Conservation (phyloP, 2,888 invertebrate genomes). For the Spicauda simplicius region DNA sequence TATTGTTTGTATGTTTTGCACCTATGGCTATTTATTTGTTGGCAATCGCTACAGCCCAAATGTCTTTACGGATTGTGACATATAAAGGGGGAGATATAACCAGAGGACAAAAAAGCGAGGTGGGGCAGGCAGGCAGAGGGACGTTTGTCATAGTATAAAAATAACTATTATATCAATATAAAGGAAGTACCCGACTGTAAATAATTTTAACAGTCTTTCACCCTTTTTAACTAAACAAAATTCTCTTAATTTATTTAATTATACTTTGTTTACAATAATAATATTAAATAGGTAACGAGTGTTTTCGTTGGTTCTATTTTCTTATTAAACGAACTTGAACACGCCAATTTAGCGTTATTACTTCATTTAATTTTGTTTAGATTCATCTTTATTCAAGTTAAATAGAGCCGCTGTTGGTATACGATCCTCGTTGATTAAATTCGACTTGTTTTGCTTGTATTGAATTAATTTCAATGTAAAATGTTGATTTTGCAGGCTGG, state of each 20-base stretch:
- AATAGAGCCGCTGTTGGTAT: constrained; percentile 43
- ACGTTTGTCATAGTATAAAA: too few species aligned
- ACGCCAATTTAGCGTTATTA: constrained; percentile 50
- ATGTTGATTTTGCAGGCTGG: constrained; percentile 20
- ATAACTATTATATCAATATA: too few species aligned
- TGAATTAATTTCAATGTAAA: constrained; percentile 12
- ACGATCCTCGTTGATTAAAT: constrained; percentile 44
- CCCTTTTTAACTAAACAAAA: constrained; percentile 21
- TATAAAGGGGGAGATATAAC: too few species aligned
- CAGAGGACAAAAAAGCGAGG: too few species aligned
- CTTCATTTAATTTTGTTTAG: constrained; percentile 60
- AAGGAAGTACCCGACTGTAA: too few species aligned
- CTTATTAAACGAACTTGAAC: constrained; percentile 54
- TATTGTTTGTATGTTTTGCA: too few species aligned
- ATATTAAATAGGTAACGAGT: constrained; percentile 48
- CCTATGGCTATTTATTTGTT: too few species aligned
- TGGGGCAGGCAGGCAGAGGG: too few species aligned
- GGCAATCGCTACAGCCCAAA: too few species aligned
- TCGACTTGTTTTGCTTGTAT: constrained; percentile 43
- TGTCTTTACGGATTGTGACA: too few species aligned
- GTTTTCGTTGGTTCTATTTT: constrained; percentile 53
- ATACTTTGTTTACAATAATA: constrained; percentile 50
- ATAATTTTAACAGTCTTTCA: background rate
- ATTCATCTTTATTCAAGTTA: constrained; percentile 54
- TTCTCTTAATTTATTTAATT: constrained; percentile 47